Conservation (phyloP, 2,113 vertebrate genomes). For the Diadophis punctatus region DNA sequence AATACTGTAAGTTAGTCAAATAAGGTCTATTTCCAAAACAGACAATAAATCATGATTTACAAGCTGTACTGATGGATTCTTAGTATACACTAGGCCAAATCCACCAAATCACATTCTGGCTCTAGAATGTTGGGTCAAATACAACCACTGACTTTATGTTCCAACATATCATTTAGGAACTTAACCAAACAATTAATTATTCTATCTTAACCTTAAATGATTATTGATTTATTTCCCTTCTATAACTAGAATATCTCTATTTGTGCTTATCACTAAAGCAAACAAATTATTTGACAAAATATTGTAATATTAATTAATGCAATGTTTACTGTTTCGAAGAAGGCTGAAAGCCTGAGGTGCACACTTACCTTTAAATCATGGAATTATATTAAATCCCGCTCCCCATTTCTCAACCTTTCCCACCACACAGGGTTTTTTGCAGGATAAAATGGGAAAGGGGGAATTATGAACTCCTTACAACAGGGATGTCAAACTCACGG, state of each 20-base stretch:
- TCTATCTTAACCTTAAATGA: neutral
- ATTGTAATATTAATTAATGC: neutral
- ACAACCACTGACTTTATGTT: neutral
- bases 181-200: neutral
- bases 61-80: neutral
- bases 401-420: neutral
- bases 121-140: neutral
- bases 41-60: no score
- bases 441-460: neutral
- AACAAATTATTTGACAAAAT: neutral
- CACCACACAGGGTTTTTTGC: neutral
- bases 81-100: neutral
- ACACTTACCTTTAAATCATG: neutral
- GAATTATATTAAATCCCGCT: neutral
- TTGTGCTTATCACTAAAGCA: neutral
- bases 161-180: neutral
- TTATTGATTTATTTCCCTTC: neutral
- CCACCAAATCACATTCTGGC: neutral
- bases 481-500: neutral
- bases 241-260: neutral
- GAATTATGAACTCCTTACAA: neutral
- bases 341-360: neutral
- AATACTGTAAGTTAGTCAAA: no score
- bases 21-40: no score
- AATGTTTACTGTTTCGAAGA: neutral